A percentile compares a stretch with the other conserved stretches of the same genome.
phyloP scores from a whole-genome alignment of 2,888 invertebrate genomes.

The Rhodophaea formosa region DNA sequence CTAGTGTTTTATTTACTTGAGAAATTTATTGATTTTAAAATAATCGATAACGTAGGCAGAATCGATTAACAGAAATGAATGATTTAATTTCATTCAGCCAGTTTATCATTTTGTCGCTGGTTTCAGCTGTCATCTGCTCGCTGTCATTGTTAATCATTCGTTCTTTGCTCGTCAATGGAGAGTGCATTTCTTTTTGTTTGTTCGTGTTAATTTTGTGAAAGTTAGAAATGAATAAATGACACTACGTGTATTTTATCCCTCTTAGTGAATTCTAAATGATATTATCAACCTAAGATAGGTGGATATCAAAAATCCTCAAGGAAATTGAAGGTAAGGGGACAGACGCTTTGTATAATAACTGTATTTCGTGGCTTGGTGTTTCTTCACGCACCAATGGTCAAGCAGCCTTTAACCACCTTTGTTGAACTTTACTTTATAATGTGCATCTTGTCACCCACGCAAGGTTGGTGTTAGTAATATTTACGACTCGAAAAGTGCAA shows the following conservation, averaged over 20 bases:
- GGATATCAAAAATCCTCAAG: neutral
- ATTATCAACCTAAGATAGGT: neutral
- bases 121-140: neutral
- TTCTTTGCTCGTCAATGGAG: neutral
- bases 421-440: slow-evolving; percentile 4
- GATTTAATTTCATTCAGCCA: too few species aligned
- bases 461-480: neutral
- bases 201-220: slow-evolving; percentile 9
- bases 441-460: slow-evolving; percentile 4
- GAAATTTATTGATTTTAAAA: too few species aligned
- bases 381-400: slow-evolving; percentile 38
- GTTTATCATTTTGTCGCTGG: neutral
- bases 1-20: too few species aligned
- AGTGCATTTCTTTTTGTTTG: slow-evolving; percentile 13
- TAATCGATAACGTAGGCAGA: too few species aligned
- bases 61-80: too few species aligned
- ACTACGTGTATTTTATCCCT: neutral
- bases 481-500: slow-evolving; percentile 38
- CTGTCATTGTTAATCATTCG: neutral
- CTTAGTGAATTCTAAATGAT: neutral
- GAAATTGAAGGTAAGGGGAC: slow-evolving; percentile 8
- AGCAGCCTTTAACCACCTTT: slow-evolving; percentile 22
- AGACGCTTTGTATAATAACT: slow-evolving; percentile 3
- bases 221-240: slow-evolving; percentile 9
- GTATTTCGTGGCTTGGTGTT: slow-evolving; percentile 30